Evolutionary conservation across 2,797 vertebrate genomes (phyloP), one percentile per base, ranked within the genome.

Genomic region (Knipowitschia caucasica): DNA sequence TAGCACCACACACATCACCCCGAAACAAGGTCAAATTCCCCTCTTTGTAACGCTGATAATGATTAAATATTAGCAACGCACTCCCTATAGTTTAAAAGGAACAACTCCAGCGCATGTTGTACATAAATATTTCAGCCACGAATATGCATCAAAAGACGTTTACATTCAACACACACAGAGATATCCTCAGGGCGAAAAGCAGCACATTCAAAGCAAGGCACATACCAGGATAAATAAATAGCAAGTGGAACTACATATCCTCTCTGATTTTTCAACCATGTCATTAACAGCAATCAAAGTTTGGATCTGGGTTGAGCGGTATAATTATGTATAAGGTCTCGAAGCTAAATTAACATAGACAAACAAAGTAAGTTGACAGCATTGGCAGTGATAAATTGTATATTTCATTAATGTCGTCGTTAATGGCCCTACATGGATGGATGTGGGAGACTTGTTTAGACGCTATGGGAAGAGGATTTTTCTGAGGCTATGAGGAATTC

Each of bases 261-360:
- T 9, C 21, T 36, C 25, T 64, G 46, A 49, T 65, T 57, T n/a
- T 53, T 8, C 26, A 21, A 39, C 21, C 21, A 26, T 46, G 50
- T 62, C 21, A 67, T 63, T 45, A 60, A n/a, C 15, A 27, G 53
- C 29, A 39, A 72, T 69, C 68, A 72, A 64, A 74, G 70, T 73
- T 74, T 20, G 62, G 52, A 17, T 39, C 25, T 21, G 50, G 12
- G 51, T 62, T 69, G 56, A 52, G 26, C 58, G n/a, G 44, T 49
- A 36, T 36, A 5, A 56, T 59, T 54, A 64, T 69, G 26, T 43
- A 31, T 24, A 56, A 56, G 29, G 7, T 24, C 36, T 6, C 23
- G 18, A 21, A 62, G 56, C 12, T 51, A 63, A 36, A 66, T 42
- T 38, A 49, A 42, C 15, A 20, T 8, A 42, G 21, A 23, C 21